Evolutionary conservation across 2,797 vertebrate genomes (phyloP).

Genomic region (Hydrolagus colliei): DNA sequence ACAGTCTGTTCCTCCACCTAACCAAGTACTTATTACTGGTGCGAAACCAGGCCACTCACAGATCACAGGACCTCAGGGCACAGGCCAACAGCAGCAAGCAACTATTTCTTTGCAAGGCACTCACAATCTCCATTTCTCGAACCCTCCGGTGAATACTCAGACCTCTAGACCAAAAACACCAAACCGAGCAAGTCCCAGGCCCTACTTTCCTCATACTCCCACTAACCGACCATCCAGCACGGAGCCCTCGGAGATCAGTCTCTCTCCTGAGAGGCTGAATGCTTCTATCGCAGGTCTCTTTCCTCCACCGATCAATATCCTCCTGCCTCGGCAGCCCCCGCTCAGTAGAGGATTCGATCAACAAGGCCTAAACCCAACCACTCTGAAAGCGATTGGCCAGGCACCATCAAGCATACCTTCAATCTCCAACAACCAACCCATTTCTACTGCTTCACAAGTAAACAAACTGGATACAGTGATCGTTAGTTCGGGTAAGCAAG

Average conservation of each 20-base stretch:
- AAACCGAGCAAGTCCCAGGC: conserved; percentile 90
- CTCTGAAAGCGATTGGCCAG: conserved; percentile 95
- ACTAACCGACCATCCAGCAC: conserved; percentile 96
- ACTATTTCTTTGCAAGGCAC: conserved; percentile 64
- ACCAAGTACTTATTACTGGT: conserved; percentile 71
- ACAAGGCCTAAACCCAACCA: conserved; percentile 96
- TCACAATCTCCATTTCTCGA: conserved; percentile 81
- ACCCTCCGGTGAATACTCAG: conserved; percentile 78
- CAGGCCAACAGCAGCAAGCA: conserved; percentile 79
- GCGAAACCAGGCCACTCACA: conserved; percentile 74
- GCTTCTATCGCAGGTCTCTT: conserved; percentile 97
- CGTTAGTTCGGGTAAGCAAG: conserved; percentile 79
- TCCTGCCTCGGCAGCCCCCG: conserved; percentile 81
- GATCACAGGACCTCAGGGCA: conserved; percentile 72
- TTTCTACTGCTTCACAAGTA: conserved; percentile 55
- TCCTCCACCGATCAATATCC: conserved; percentile 98
- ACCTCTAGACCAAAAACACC: conserved; percentile 94
- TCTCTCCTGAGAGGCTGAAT: conserved; percentile 94
- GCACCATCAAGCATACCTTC: conserved; percentile 74
- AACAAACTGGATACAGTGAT: conserved; percentile 62
- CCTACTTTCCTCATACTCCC: conserved; percentile 91
- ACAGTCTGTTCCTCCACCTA: conserved; percentile 76
- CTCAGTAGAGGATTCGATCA: conserved; percentile 93
- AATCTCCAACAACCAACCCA: conserved; percentile 66
- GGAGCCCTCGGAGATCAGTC: conserved; percentile 94